These are phyloP conservation scores for Loriculus beryllinus DNA, from an alignment of 2,797 vertebrate genomes.

Conservation along the genomic window DNA sequence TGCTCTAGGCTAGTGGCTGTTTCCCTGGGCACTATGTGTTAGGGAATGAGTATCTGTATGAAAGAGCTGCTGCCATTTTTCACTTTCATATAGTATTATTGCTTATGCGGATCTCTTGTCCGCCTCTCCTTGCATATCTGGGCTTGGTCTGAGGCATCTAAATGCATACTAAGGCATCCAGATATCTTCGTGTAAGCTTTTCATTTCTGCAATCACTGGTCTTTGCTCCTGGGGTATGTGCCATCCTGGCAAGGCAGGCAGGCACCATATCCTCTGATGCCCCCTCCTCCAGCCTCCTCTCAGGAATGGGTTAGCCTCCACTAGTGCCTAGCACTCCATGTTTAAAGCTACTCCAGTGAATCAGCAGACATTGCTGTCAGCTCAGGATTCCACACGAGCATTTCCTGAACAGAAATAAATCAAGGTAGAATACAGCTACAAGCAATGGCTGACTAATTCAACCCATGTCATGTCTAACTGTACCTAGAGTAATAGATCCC, in stretches of 20 bases:
- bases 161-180: neutral
- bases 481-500: constrained; percentile 26
- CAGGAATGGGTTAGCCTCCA: constrained; percentile 73
- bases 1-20: constrained; percentile 12
- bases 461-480: constrained; percentile 21
- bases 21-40: constrained; percentile 28
- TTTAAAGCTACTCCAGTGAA: constrained; percentile 68
- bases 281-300: constrained; percentile 61
- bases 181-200: neutral
- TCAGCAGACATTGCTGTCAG: constrained; percentile 66
- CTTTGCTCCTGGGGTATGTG: constrained; percentile 38
- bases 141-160: neutral
- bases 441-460: constrained; percentile 50
- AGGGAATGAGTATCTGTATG: constrained; percentile 36
- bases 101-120: neutral
- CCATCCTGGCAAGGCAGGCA: neutral
- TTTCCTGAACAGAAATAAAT: constrained; percentile 60
- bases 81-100: neutral
- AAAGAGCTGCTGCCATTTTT: constrained; percentile 44
- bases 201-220: neutral
- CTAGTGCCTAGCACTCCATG: constrained; percentile 73
- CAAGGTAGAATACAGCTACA: constrained; percentile 21
- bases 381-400: constrained; percentile 60
- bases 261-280: constrained; percentile 37
- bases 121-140: neutral